These are phyloP conservation scores for Diglossa cyanea DNA, from an alignment of 2,797 vertebrate species.

Conservation along the genomic window DNA sequence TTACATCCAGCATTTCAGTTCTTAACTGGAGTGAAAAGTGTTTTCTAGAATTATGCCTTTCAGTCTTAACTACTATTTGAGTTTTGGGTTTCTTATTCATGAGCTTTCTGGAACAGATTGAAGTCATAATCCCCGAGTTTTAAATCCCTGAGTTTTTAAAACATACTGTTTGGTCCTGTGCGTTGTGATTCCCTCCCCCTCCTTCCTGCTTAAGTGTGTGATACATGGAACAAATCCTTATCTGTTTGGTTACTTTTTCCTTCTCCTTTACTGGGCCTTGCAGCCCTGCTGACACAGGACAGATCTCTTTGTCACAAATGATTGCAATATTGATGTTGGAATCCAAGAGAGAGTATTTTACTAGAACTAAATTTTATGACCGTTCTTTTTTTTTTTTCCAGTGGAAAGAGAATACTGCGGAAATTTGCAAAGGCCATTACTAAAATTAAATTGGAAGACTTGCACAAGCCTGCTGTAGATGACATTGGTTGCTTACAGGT, in stretches of 20 bases:
- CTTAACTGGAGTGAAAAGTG: neutral
- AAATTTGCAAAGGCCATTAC: neutral
- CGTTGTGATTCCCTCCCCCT: accelerated
- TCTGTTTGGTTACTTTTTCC: neutral
- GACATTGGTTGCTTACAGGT: neutral
- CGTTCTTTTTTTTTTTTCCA: accelerated
- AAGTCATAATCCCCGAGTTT: neutral
- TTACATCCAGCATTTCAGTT: neutral
- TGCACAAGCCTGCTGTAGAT: neutral
- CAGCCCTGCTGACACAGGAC: neutral
- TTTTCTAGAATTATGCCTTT: neutral
- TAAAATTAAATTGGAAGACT: neutral
- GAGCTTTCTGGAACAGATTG: neutral
- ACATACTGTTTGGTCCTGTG: neutral
- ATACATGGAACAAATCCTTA: neutral
- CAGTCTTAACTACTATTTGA: neutral
- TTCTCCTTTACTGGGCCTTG: neutral
- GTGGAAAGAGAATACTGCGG: neutral
- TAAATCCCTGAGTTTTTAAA: slow-evolving; percentile 6
- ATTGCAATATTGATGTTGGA: neutral
- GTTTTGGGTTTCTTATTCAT: neutral
- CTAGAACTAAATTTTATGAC: neutral
- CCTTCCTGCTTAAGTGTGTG: neutral
- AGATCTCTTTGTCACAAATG: neutral
- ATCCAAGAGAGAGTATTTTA: neutral